These are phyloP conservation scores for Oryzias woworae DNA, from an alignment of 2,113 vertebrate genomes.

Conservation along the genomic window DNA sequence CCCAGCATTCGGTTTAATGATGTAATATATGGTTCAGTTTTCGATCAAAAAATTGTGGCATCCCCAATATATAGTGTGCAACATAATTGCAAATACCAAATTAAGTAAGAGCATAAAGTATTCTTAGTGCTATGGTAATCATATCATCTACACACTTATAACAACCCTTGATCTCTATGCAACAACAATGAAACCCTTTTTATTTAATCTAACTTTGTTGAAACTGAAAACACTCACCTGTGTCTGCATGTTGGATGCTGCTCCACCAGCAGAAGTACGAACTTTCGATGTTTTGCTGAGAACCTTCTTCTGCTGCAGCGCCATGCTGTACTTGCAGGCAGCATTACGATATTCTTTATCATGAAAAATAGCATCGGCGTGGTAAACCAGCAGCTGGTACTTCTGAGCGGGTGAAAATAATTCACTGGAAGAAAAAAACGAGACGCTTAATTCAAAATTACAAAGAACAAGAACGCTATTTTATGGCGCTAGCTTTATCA, in stretches of 20 bases:
- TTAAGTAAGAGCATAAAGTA: background rate
- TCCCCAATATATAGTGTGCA: too few relatives aligned
- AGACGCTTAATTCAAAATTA: background rate
- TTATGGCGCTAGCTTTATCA: background rate
- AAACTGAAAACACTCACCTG: conserved; percentile 77
- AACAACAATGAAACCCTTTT: too few relatives aligned
- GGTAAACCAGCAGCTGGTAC: conserved; percentile 96
- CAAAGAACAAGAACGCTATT: background rate
- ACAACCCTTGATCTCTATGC: too few relatives aligned
- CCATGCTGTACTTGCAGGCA: conserved; percentile 97
- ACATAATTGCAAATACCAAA: background rate
- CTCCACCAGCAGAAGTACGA: conserved; percentile 89
- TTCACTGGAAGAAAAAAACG: conserved; percentile 78
- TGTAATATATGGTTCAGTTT: too few relatives aligned
- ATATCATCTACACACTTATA: too few relatives aligned
- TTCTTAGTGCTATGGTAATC: too few relatives aligned
- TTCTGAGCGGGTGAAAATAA: conserved; percentile 95
- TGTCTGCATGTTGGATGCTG: conserved; percentile 86
- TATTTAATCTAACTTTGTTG: too few relatives aligned
- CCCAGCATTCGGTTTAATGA: too few relatives aligned
- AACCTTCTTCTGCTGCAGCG: conserved; percentile 96
- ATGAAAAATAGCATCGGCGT: conserved; percentile 96
- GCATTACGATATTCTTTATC: conserved; percentile 98
- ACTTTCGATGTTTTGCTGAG: conserved; percentile 98
- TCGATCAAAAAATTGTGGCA: too few relatives aligned